A percentile compares a stretch with the other conserved stretches of the same genome.
These are phyloP conservation scores for Gryllus bimaculatus DNA, from an alignment of 1,140 invertebrate genomes.

Conservation along the genomic window DNA sequence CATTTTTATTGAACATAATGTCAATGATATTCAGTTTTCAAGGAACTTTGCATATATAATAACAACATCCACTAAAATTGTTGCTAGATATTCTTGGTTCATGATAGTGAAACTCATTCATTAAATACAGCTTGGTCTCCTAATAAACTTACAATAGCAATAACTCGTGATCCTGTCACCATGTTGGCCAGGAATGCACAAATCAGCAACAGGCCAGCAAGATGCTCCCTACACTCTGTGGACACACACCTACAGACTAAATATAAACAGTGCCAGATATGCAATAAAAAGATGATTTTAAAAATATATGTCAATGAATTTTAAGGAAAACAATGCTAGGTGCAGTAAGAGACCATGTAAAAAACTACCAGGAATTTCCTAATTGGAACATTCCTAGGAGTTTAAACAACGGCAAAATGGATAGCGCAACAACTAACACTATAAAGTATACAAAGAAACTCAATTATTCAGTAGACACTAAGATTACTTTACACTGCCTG, in stretches of 20 bases:
- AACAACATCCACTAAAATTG: conserved; percentile 5
- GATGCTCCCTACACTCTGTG: neutral
- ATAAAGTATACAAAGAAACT: neutral
- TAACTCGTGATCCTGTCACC: neutral
- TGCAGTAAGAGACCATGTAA: neutral
- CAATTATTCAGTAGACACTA: neutral
- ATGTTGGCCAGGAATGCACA: neutral
- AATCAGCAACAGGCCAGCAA: neutral
- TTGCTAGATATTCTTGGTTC: neutral
- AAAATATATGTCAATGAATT: neutral
- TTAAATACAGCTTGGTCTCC: neutral
- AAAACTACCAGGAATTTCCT: neutral
- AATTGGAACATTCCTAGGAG: neutral
- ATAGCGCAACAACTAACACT: neutral
- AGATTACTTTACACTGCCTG: neutral
- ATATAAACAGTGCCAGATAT: neutral
- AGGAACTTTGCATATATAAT: conserved; percentile 5
- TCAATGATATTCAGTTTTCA: neutral
- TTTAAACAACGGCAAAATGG: neutral
- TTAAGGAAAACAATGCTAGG: neutral
- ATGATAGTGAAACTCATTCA: conserved; percentile 1
- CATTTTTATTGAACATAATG: conserved; percentile 3
- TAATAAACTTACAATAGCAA: conserved; percentile 6
- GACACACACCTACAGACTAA: neutral
- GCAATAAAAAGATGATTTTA: neutral